phyloP scores from a whole-genome alignment of 2,888 invertebrate genomes.

The Mechanitis mazaeus region DNA sequence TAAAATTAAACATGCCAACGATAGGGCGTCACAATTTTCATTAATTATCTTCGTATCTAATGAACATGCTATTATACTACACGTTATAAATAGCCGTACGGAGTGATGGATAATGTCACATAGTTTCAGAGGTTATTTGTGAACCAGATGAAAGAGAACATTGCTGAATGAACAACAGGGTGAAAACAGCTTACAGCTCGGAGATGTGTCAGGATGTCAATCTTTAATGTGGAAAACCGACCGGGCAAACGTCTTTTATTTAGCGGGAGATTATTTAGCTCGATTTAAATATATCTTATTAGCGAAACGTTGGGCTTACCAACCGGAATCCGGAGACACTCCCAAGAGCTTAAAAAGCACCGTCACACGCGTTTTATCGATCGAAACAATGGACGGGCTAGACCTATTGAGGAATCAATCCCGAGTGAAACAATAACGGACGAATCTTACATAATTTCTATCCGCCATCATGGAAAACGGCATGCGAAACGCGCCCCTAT shows the following conservation, averaged over 20 bases:
- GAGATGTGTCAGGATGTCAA: conserved; percentile 12
- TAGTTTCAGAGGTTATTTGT: conserved; percentile 18
- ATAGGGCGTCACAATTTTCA: neutral
- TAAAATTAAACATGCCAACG: conserved; percentile 7
- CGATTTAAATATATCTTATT: conserved; percentile 61
- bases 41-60: neutral
- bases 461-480: conserved; percentile 53
- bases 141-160: conserved; percentile 1
- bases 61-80: conserved; percentile 5
- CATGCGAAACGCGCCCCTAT: conserved; percentile 61
- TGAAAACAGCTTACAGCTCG: conserved; percentile 13
- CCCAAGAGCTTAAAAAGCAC: conserved; percentile 33
- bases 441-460: conserved; percentile 69
- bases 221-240: conserved; percentile 16
- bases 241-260: conserved; percentile 18
- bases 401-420: conserved; percentile 43
- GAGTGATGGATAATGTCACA: conserved; percentile 18
- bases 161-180: conserved; percentile 21
- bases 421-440: conserved; percentile 58
- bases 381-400: conserved; percentile 27
- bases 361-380: conserved; percentile 36
- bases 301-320: conserved; percentile 51
- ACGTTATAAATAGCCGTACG: conserved; percentile 15
- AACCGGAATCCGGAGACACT: conserved; percentile 48
- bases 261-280: conserved; percentile 38